Evolutionary conservation across 2,888 invertebrate genomes (phyloP).

Genomic region (Athalia rosae): DNA sequence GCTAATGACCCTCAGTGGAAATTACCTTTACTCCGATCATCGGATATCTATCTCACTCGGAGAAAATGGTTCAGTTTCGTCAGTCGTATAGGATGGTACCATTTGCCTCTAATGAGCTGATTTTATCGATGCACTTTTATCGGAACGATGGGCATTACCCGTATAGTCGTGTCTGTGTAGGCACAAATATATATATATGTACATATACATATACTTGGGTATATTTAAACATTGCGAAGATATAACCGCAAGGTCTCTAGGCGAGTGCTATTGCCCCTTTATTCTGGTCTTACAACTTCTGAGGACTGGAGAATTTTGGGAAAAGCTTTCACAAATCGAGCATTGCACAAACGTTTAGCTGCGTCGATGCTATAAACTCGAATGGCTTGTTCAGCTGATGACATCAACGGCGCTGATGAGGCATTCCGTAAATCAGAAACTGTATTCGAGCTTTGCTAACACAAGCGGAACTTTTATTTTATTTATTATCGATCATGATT

Average conservation of each 20-base stretch:
- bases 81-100: conserved; percentile 24
- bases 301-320: too few relatives aligned
- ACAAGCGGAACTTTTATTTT: too few relatives aligned
- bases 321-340: too few relatives aligned
- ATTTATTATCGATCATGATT: too few relatives aligned
- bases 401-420: background rate
- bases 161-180: too few relatives aligned
- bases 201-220: background rate
- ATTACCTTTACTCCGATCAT: conserved; percentile 51
- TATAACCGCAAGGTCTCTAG: background rate
- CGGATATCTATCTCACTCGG: conserved; percentile 34
- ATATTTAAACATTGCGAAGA: background rate
- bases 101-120: conserved; percentile 55
- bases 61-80: conserved; percentile 41
- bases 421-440: background rate
- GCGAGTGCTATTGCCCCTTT: background rate
- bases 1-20: conserved; percentile 48
- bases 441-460: too few relatives aligned
- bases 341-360: too few relatives aligned
- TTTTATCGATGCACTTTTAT: conserved; percentile 50
- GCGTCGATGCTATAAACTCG: too few relatives aligned
- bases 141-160: background rate
- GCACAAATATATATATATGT: background rate
- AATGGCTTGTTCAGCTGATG: background rate
- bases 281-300: background rate